Evolutionary conservation across 1,140 invertebrate species (phyloP), one percentile per base, ranked within the genome.

Genomic region (Euglossa dilemma): DNA sequence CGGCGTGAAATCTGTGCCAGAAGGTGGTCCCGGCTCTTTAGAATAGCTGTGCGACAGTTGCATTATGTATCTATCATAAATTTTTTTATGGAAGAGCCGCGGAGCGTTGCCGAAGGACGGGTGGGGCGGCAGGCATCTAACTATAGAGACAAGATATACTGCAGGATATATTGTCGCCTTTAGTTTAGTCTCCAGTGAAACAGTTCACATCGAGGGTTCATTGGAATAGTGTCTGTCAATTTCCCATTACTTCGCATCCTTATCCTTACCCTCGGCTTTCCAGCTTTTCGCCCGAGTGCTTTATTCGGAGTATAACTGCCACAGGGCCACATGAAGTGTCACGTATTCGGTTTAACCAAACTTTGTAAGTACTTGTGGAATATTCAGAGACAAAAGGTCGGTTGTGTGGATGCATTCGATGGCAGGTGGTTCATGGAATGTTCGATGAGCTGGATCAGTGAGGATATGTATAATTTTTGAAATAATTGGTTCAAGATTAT

Each of bases 201-300:
- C 93, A 94, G 93, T 94, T 92, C 91, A 88, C 89, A 91, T 88
- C 91, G 93, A 91, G 90, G 90, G 88, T 89, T 92, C 93, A 92
- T 89, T 90, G 90, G 73, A 90, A 91, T 82, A 92, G 90, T 91
- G 92, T 91, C 93, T 76, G 54, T 45, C 50, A 70, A 59, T 79
- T 72, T 61, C 75, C 80, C 82, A 85, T 76, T 73, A 67, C 52
- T 36, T 59, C 66, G 36, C 76, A 82, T 79, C 76, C 76, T 80
- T 78, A 20, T 28, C 45, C 54, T 67, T n/a, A n/a, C 74, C 45
- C 76, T 64, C 63, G 74, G 74, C 67, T 45, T 36, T 66, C 59
- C 66, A 47, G 63, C 64, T 16, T 50, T 20, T 47, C 59, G 63
- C 73, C 14, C 73, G 52, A 64, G 16, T 56, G 76, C 80, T 77